phyloP scores from a whole-genome alignment of 2,113 vertebrate species.

The Stigmatopora argus region DNA sequence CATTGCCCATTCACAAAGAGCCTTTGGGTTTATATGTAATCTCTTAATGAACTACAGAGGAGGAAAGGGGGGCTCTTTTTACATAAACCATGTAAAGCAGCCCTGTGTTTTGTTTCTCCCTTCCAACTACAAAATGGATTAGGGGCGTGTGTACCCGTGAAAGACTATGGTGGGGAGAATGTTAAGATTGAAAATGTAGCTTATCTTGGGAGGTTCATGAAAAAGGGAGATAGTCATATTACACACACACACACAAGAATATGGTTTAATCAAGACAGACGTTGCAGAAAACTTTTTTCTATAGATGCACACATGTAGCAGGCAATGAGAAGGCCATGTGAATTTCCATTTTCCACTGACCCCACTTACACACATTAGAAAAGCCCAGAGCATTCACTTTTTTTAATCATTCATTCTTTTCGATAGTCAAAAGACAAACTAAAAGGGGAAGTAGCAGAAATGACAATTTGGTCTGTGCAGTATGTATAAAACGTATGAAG shows the following conservation, averaged over 20 bases:
- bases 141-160: slow-evolving; percentile 55
- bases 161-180: slow-evolving; percentile 1
- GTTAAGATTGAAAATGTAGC: slow-evolving; percentile 15
- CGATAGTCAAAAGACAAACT: slow-evolving; percentile 26
- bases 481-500: slow-evolving; percentile 11
- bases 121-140: slow-evolving; percentile 96
- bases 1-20: slow-evolving; percentile 81
- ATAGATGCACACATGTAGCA: slow-evolving; percentile 24
- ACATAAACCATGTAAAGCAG: slow-evolving; percentile 88
- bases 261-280: slow-evolving; percentile 81
- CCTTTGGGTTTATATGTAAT: slow-evolving; percentile 86
- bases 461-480: slow-evolving; percentile 7
- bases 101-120: slow-evolving; percentile 91
- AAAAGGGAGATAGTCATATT: slow-evolving; percentile 70
- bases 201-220: slow-evolving; percentile 74
- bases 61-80: slow-evolving; percentile 84
- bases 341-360: slow-evolving; percentile 35
- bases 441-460: slow-evolving; percentile 12
- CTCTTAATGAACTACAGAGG: slow-evolving; percentile 98
- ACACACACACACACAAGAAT: slow-evolving; percentile 83
- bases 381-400: slow-evolving; percentile 36
- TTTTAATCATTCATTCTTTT: slow-evolving; percentile 41
- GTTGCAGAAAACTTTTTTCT: slow-evolving; percentile 49
- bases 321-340: slow-evolving; percentile 9
- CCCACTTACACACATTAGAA: slow-evolving; percentile 41